Evolutionary conservation across 2,797 vertebrate genomes (phyloP).

Genomic region (Betta splendens): DNA sequence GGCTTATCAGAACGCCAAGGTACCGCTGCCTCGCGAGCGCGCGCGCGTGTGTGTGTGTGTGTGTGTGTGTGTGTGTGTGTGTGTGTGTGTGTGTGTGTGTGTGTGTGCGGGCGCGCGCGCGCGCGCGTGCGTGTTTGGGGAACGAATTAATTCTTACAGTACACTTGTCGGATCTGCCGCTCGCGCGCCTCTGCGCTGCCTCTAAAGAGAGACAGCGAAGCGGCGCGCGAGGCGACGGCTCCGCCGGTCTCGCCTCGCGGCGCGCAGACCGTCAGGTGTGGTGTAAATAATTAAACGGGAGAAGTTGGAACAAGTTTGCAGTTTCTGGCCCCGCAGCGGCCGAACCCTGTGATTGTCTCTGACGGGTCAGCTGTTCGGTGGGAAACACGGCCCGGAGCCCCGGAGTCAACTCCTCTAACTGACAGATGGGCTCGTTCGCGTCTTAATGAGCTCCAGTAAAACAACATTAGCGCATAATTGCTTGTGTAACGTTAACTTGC

Average conservation of each 20-base stretch:
- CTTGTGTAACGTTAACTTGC: slow-evolving; percentile 26
- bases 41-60: not conserved
- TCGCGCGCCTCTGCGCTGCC: not conserved
- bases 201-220: too few relatives aligned
- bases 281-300: not conserved
- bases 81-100: not conserved
- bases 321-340: slow-evolving; percentile 15
- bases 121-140: not conserved
- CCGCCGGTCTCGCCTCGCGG: too few relatives aligned
- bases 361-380: slow-evolving; percentile 52
- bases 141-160: slow-evolving; percentile 3
- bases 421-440: slow-evolving; percentile 30
- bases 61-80: not conserved
- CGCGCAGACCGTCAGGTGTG: not conserved
- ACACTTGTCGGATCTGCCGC: slow-evolving; percentile 50
- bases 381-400: slow-evolving; percentile 24
- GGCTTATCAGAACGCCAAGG: slow-evolving; percentile 83
- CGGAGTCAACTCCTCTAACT: slow-evolving; percentile 41
- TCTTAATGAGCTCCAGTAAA: slow-evolving; percentile 38
- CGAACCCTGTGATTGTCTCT: slow-evolving; percentile 49
- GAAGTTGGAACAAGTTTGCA: slow-evolving; percentile 22
- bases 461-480: not conserved
- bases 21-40: slow-evolving; percentile 43
- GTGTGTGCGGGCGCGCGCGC: not conserved
- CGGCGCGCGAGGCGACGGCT: too few relatives aligned